These are phyloP conservation scores for Micronisus gabar DNA, from an alignment of 2,113 vertebrate species.

Conservation along the genomic window DNA sequence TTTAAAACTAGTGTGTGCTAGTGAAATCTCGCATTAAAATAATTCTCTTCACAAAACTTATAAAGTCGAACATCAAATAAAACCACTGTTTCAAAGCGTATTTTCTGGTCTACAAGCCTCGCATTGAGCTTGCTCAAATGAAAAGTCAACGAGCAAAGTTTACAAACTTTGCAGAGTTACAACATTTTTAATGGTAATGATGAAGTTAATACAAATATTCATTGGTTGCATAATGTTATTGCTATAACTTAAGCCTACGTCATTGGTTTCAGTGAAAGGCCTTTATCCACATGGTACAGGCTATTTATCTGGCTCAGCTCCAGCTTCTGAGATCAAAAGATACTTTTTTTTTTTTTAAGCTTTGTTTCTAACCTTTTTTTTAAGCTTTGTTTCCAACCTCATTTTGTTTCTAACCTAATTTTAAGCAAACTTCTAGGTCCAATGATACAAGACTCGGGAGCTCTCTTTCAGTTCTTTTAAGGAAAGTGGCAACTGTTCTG, in stretches of 20 bases:
- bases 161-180: background rate
- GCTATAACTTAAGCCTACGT: background rate
- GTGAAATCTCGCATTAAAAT: background rate
- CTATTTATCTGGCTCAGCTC: background rate
- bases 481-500: background rate
- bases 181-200: background rate
- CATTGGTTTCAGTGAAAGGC: background rate
- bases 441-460: background rate
- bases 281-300: background rate
- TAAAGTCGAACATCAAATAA: background rate
- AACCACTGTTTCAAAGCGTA: background rate
- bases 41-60: background rate
- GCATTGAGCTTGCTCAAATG: background rate
- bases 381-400: background rate
- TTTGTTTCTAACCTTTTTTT: background rate
- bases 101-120: background rate
- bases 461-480: background rate
- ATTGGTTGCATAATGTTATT: background rate
- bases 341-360: background rate
- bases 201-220: background rate
- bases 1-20: background rate
- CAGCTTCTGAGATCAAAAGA: background rate
- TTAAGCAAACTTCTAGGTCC: background rate
- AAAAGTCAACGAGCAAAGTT: background rate
- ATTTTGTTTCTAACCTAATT: background rate